phyloP scores from a whole-genome alignment of 1,140 invertebrate species.

The Batillaria attramentaria region DNA sequence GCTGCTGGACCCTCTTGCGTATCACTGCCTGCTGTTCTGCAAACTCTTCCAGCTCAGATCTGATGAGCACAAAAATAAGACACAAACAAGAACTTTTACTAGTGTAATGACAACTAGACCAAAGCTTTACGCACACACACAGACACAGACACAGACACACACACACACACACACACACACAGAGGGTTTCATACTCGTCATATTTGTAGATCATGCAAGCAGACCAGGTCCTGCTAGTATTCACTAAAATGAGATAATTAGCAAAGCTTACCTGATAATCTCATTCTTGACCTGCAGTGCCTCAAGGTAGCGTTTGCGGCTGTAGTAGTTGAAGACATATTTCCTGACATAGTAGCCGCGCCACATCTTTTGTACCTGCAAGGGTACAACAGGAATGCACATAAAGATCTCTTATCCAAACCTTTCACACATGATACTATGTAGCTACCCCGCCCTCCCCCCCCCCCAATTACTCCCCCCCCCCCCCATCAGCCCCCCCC shows the following conservation, averaged over 20 bases:
- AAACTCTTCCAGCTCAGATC: constrained; percentile 67
- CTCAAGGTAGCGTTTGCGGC: constrained; percentile 69
- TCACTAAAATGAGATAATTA: not conserved
- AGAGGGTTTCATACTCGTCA: too few species aligned
- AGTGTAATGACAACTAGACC: too few species aligned
- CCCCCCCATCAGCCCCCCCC: too few species aligned
- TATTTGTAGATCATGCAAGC: constrained; percentile 16
- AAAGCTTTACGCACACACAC: too few species aligned
- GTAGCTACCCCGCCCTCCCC: not conserved
- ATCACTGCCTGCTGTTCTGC: constrained; percentile 65
- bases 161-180: not conserved
- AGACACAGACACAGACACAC: not conserved
- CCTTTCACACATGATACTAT: not conserved
- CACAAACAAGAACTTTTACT: too few species aligned
- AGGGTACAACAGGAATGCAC: not conserved
- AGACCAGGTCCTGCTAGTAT: constrained; percentile 1
- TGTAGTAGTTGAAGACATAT: constrained; percentile 71
- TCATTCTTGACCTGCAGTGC: constrained; percentile 70
- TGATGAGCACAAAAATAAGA: too few species aligned
- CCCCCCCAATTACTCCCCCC: too few species aligned
- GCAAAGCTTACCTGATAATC: constrained; percentile 69
- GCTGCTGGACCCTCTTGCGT: constrained; percentile 50
- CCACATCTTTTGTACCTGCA: constrained; percentile 71
- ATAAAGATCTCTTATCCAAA: not conserved
- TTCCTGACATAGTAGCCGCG: constrained; percentile 70